Evolutionary conservation across 2,888 invertebrate species (phyloP), one percentile per base, ranked within the genome.

Genomic region (Stenurella melanura): DNA sequence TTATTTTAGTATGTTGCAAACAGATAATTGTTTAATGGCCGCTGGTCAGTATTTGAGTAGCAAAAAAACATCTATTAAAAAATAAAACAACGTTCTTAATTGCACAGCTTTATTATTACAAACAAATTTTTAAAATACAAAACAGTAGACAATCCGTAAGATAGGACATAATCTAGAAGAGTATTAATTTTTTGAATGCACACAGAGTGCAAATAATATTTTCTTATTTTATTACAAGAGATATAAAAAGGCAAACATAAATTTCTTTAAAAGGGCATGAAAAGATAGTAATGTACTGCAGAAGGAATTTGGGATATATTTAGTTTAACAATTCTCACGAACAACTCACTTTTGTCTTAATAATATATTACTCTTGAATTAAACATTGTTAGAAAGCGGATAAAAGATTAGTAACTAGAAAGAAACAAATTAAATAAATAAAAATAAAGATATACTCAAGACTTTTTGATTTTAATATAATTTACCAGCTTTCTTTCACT

Each of bases 41-140:
- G n/a, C n/a, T n/a, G n/a, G n/a, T n/a, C n/a, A n/a, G n/a, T n/a
- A n/a, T n/a, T n/a, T n/a, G n/a, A n/a, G n/a, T n/a, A n/a, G n/a
- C n/a, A n/a, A n/a, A n/a, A n/a, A n/a, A n/a, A n/a, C 26, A 26
- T 6, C 26, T 26, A 26, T 26, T 11, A 58, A 12, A 21, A 19
- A 58, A 58, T 21, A 58, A 58, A 58, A 58, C 21, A 1, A 21
- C 10, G 10, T 21, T 26, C 26, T 54, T 50, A 67, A 67, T 67
- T 67, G 67, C 67, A 56, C 67, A 67, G 50, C 56, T 67, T 67
- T 67, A 67, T 66, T 66, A 21, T 67, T 67, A 67, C 56, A 67
- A 67, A 67, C 56, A 64, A 64, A 56, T 56, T 67, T 67, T 54
- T 50, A 26, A 26, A 67, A 54, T 67, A 67, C 56, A 67, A 67